Evolutionary conservation across 2,888 invertebrate species (phyloP).

Genomic region (Acanthosepion lycidas): DNA sequence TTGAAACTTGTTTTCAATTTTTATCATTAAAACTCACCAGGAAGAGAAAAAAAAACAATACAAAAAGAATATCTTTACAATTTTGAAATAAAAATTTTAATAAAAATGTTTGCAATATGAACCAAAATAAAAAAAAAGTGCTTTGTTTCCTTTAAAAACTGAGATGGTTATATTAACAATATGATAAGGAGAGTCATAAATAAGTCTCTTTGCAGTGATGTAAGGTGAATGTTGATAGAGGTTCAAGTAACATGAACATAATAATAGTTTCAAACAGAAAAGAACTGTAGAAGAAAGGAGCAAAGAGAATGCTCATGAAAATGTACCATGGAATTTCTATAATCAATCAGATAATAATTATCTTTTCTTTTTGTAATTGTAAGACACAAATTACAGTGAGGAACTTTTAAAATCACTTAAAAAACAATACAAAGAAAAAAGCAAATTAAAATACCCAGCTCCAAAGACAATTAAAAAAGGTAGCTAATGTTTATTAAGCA

Average conservation of each 20-base stretch:
- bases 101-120: background rate
- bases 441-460: too few relatives aligned
- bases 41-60: too few relatives aligned
- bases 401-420: too few relatives aligned
- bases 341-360: too few relatives aligned
- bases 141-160: background rate
- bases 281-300: background rate
- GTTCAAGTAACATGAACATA: background rate
- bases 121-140: background rate
- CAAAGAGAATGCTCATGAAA: background rate
- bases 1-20: too few relatives aligned
- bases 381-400: too few relatives aligned
- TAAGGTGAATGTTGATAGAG: background rate
- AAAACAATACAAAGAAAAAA: too few relatives aligned
- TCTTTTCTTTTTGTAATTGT: too few relatives aligned
- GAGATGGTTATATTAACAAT: background rate
- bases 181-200: background rate
- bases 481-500: too few relatives aligned
- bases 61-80: too few relatives aligned
- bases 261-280: background rate
- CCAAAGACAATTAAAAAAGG: too few relatives aligned
- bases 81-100: background rate
- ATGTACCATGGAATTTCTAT: background rate
- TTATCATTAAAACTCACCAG: too few relatives aligned
- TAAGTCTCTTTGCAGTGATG: background rate